Evolutionary conservation across 2,113 vertebrate species (phyloP), one percentile per base, ranked within the genome.

Genomic region (Rutilus rutilus): DNA sequence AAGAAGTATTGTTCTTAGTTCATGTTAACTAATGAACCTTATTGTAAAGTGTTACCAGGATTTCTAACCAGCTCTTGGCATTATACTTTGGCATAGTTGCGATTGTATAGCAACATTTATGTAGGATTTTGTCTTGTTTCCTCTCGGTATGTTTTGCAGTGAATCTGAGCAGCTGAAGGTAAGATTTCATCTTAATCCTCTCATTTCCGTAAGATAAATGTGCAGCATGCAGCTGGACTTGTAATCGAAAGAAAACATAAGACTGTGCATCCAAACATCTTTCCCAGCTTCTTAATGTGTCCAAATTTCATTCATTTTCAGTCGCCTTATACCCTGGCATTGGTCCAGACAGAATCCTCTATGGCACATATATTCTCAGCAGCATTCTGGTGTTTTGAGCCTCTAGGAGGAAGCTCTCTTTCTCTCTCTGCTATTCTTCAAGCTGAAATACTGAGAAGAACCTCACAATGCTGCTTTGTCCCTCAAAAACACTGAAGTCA

Each of bases 391-490:
- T 39, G 85, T 69, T 78, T 75, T 47, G 79, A 57, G 50, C 33
- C 11, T 71, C 79, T 82, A 57, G 42, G 78, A 76, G 62, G 74
- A 87, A 59, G 77, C 87, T 69, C 83, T 78, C 74, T 83, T 88
- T 79, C 86, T 90, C 88, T 86, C 87, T 78, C 89, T 89, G 73
- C 79, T 84, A 86, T 83, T 93, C 94, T 92, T 93, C 91, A 92
- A 91, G 94, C 92, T 90, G 90, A 93, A 93, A 91, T 86, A 84
- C 86, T 87, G 88, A 92, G 87, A 86, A 80, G 59, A 78, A 87
- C 87, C 78, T 12, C 82, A 97, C 96, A 98, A 97, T 95, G 89
- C 94, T 81, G 89, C 94, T 96, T 96, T 97, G 96, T 97, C 90
- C 64, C 80, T 90, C 89, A 85, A 91, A 94, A 93, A 94, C 93